Evolutionary conservation across 37 sponge, comb jelly and placozoan genomes (phyloP), one percentile per base, ranked within the genome.

Genomic region (Oopsacas minuta): DNA sequence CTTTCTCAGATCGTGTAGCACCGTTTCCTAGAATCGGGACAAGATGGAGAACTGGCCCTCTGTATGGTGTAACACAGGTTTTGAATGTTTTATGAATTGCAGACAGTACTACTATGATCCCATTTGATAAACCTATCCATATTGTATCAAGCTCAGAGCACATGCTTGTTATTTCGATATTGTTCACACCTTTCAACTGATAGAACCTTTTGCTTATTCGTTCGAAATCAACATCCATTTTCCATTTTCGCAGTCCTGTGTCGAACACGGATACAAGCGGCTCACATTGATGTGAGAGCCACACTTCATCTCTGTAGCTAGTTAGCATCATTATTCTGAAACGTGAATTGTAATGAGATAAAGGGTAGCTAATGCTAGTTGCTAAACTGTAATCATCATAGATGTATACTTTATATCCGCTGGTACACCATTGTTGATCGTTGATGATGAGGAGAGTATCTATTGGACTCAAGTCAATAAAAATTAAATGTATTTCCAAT

Each of bases 71-170:
- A 3, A 61, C 28, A 12, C 28, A 25, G 5, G 30, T 61, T 25
- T 25, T 10, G 30, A 61, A 61, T 61, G 30, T 61, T n/a, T 61
- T 61, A 25, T 61, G 75, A 12, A n/a, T 3, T 20, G 75, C 83
- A 83, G 86, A 83, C 81, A 91, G 88, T 3, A 95, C 84, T 38
- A 92, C n/a, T 52, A 95, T 91, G 90, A 89, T 91, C 1, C 95
- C 95, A 61, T 87, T 88, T 37, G 90, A 88, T 88, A 90, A 88
- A 0, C 92, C 95, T 37, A 93, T 85, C 93, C 93, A 95, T 30
- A 95, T 86, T 0, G 89, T 90, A 81, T 95, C 93, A 39, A 92
- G 75, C 36, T 88, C 91, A 1, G 88, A 69, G 20, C 87, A 81
- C 87, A 92, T 86, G 85, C 87, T 87, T 0, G 90, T 91, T 52